Percentiles rank a stretch among this genome's conserved stretches.
These are phyloP conservation scores for Hycleus cichorii DNA, from an alignment of 1,140 invertebrate genomes.

Conservation along the genomic window DNA sequence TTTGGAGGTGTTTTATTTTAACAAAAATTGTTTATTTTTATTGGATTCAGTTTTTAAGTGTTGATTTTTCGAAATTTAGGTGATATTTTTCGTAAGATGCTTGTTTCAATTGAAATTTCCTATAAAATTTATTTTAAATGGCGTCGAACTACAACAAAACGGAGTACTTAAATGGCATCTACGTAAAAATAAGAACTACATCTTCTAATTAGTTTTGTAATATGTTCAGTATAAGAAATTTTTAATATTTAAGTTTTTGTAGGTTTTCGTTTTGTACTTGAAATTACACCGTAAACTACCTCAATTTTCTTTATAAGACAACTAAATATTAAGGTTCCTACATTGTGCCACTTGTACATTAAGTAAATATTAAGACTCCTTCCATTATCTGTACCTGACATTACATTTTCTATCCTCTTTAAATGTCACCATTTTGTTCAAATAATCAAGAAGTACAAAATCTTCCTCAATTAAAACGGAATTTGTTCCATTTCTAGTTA, in stretches of 20 bases:
- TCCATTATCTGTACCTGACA: conserved; percentile 20
- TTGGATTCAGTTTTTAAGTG: conserved; percentile 18
- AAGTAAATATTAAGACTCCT: conserved; percentile 14
- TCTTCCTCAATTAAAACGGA: not conserved
- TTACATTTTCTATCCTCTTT: not conserved
- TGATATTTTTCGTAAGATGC: conserved; percentile 27
- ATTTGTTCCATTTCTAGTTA: not conserved
- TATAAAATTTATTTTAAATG: conserved; percentile 2
- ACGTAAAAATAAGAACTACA: conserved; percentile 28
- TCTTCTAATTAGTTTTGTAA: conserved; percentile 7
- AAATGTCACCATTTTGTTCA: not conserved
- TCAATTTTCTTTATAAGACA: conserved; percentile 17
- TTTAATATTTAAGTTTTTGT: not conserved
- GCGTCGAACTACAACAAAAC: conserved; percentile 26
- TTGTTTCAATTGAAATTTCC: conserved; percentile 4
- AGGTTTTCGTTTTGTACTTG: not conserved
- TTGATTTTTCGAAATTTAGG: conserved; percentile 14
- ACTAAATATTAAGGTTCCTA: conserved; percentile 18
- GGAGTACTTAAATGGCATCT: conserved; percentile 24
- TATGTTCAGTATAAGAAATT: not conserved
- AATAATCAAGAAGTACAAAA: not conserved
- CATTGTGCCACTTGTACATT: conserved; percentile 21
- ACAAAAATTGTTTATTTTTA: conserved; percentile 27
- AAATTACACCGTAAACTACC: conserved; percentile 20
- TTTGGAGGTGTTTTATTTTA: conserved; percentile 22